These are phyloP conservation scores for Chlorodrepanis virens DNA, from an alignment of 2,113 vertebrate species.

Conservation along the genomic window DNA sequence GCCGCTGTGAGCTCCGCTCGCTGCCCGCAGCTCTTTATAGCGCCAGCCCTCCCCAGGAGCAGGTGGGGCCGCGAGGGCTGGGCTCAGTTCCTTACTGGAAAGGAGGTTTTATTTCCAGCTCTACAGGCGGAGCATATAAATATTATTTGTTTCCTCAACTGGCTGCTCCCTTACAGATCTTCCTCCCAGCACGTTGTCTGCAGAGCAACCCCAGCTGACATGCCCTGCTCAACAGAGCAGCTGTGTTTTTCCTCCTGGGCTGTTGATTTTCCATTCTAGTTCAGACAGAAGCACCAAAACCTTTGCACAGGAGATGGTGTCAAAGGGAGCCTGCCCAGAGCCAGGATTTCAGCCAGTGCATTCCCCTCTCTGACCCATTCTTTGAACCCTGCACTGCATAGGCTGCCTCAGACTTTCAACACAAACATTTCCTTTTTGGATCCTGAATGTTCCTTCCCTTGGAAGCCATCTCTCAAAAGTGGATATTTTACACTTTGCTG, in stretches of 20 bases:
- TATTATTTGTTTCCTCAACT: conserved; percentile 33
- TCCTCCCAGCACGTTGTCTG: not conserved
- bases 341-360: not conserved
- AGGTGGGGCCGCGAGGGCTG: not conserved
- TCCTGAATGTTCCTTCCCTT: not conserved
- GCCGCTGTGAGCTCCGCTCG: not conserved
- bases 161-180: not conserved
- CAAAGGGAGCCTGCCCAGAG: not conserved
- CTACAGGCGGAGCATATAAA: not conserved
- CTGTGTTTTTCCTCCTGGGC: not conserved
- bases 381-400: not conserved
- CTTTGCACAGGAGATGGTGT: not conserved
- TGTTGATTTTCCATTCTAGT: not conserved
- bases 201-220: not conserved
- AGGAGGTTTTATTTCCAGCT: not conserved
- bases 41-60: not conserved
- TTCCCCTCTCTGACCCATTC: not conserved
- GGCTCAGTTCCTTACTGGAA: not conserved
- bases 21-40: conserved; percentile 20
- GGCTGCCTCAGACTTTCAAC: not conserved
- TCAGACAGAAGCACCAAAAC: not conserved
- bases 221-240: not conserved
- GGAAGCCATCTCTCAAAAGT: not conserved
- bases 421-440: not conserved
- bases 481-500: not conserved